A percentile compares a stretch with the other conserved stretches of the same genome.
Evolutionary conservation across 1,140 invertebrate genomes (phyloP).

Genomic region (Trichoplusia ni): DNA sequence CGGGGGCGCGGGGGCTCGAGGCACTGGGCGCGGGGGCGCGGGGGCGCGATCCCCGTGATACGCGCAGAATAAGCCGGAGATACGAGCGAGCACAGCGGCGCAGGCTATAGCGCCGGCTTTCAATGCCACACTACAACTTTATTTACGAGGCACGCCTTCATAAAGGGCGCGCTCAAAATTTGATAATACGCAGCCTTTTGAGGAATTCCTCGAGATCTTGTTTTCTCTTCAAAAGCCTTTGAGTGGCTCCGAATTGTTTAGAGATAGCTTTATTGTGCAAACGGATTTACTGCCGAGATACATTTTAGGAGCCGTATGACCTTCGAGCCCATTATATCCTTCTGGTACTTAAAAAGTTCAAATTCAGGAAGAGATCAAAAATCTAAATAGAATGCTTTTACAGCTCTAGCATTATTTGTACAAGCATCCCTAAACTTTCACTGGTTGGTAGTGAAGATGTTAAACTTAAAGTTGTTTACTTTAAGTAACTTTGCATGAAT

Average conservation of each 20-base stretch:
- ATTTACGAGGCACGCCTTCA: constrained; percentile 9
- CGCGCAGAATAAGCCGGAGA: constrained; percentile 6
- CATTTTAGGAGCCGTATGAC: no score
- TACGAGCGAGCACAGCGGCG: neutral
- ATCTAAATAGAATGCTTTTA: no score
- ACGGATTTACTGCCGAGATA: no score
- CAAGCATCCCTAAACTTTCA: no score
- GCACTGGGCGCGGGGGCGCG: neutral
- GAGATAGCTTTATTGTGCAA: neutral
- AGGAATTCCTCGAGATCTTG: neutral
- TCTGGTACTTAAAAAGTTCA: no score
- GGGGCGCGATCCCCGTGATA: constrained; percentile 15
- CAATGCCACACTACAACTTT: neutral
- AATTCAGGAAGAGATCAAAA: no score
- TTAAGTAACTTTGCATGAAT: no score
- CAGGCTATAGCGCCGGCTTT: neutral
- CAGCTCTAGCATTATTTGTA: no score
- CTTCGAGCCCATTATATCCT: no score
- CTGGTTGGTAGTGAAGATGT: no score
- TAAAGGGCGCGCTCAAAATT: neutral
- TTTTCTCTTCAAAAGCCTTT: constrained; percentile 6
- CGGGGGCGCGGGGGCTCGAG: neutral
- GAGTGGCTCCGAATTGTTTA: neutral
- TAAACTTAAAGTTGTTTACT: no score
- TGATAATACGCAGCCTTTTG: constrained; percentile 13